Conservation (phyloP, 2,888 invertebrate genomes). For the Leucoma salicis region DNA sequence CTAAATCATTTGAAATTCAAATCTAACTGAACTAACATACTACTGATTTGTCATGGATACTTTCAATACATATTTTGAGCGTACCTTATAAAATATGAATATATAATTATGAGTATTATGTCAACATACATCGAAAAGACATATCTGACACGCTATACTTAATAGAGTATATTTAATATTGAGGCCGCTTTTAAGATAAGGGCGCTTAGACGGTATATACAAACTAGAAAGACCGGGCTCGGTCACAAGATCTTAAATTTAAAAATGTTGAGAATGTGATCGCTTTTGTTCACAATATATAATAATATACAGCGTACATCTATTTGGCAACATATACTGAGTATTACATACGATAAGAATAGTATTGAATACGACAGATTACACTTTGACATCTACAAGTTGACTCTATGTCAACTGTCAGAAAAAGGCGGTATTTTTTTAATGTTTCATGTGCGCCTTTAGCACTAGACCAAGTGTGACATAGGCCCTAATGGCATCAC, state of each 20-base stretch:
- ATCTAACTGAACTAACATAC: conserved; percentile 29
- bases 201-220: conserved; percentile 1
- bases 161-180: conserved; percentile 5
- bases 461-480: no score
- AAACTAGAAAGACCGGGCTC: conserved; percentile 1
- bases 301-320: conserved; percentile 21
- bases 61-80: conserved; percentile 46
- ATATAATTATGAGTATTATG: not conserved
- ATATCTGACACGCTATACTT: conserved; percentile 2
- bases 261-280: conserved; percentile 9
- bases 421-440: not conserved
- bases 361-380: not conserved
- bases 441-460: no score
- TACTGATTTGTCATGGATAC: conserved; percentile 45
- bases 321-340: conserved; percentile 53
- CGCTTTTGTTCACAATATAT: conserved; percentile 23
- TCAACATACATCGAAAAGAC: not conserved
- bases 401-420: no score
- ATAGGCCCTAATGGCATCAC: conserved; percentile 35
- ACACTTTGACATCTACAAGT: no score
- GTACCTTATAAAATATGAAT: conserved; percentile 32
- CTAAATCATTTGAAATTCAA: conserved; percentile 20
- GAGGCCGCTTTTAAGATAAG: conserved; percentile 7
- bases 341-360: conserved; percentile 34
- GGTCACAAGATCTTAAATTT: conserved; percentile 7